These are phyloP conservation scores for Lepisosteus oculatus DNA, from an alignment of 2,113 vertebrate species.

Conservation along the genomic window DNA sequence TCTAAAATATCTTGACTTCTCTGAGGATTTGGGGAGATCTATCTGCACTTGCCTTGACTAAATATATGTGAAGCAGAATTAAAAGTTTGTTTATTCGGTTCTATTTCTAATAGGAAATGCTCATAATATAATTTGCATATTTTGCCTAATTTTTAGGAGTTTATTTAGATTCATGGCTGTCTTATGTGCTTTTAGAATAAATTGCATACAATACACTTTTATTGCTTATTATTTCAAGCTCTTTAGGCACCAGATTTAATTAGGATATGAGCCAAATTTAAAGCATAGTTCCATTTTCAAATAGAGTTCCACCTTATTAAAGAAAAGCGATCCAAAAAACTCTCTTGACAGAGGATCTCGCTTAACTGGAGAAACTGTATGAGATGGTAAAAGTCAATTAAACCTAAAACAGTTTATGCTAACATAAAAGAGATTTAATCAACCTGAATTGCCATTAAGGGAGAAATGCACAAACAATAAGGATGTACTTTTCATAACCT, in stretches of 20 bases:
- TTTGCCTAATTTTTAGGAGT: too few species aligned
- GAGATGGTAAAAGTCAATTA: not conserved
- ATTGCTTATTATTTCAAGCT: not conserved
- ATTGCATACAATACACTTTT: not conserved
- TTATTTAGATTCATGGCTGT: too few species aligned
- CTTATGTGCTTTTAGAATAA: not conserved
- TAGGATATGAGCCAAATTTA: not conserved
- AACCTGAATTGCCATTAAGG: not conserved
- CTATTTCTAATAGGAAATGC: too few species aligned
- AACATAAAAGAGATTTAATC: not conserved
- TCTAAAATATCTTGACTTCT: not conserved
- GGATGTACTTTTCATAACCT: not conserved
- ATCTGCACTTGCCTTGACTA: too few species aligned
- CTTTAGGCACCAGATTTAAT: too few species aligned
- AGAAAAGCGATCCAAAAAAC: not conserved
- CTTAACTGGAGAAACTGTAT: too few species aligned
- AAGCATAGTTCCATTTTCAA: not conserved
- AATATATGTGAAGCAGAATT: too few species aligned
- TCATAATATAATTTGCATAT: too few species aligned
- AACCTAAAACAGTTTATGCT: not conserved
- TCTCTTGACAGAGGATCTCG: too few species aligned
- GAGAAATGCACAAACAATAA: not conserved
- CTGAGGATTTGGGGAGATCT: too few species aligned
- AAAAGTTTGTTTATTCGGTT: too few species aligned
- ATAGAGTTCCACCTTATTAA: not conserved